Evolutionary conservation across 2,797 vertebrate species (phyloP).

Genomic region (Hypotaenidia philippensis): DNA sequence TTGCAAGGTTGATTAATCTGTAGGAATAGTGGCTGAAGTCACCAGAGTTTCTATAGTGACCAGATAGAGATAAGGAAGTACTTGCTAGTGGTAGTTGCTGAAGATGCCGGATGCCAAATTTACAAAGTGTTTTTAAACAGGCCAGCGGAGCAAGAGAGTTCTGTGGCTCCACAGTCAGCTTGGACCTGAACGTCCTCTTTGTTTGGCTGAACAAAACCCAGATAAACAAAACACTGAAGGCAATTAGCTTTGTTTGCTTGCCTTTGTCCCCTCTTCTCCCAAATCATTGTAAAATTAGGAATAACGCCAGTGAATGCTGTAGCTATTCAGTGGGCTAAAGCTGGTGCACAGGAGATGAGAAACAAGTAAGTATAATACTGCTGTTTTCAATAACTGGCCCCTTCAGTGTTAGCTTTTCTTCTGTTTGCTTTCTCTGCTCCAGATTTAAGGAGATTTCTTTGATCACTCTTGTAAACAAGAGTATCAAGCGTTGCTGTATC

Average conservation of each 20-base stretch:
- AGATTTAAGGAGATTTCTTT: background rate
- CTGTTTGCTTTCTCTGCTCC: background rate
- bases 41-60: slow-evolving; percentile 37
- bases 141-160: slow-evolving; percentile 20
- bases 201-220: slow-evolving; percentile 48
- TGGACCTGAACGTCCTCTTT: slow-evolving; percentile 63
- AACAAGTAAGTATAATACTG: slow-evolving; percentile 11
- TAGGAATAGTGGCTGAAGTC: slow-evolving; percentile 48
- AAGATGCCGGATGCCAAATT: slow-evolving; percentile 28
- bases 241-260: slow-evolving; percentile 67
- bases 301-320: slow-evolving; percentile 51
- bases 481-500: background rate
- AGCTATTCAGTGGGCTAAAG: slow-evolving; percentile 40
- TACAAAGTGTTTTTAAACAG: slow-evolving; percentile 30
- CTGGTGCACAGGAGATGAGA: slow-evolving; percentile 39
- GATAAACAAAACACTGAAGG: slow-evolving; percentile 61
- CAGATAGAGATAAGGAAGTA: slow-evolving; percentile 51
- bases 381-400: slow-evolving; percentile 4
- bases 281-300: slow-evolving; percentile 69
- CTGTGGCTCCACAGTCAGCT: slow-evolving; percentile 33
- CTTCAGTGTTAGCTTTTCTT: background rate
- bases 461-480: background rate
- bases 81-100: background rate
- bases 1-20: slow-evolving; percentile 40
- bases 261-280: slow-evolving; percentile 53